A percentile compares a stretch with the other conserved stretches of the same genome.
These are phyloP conservation scores for Paradoxurus hermaphroditus DNA, from an alignment of 2,113 vertebrate species.

Conservation along the genomic window DNA sequence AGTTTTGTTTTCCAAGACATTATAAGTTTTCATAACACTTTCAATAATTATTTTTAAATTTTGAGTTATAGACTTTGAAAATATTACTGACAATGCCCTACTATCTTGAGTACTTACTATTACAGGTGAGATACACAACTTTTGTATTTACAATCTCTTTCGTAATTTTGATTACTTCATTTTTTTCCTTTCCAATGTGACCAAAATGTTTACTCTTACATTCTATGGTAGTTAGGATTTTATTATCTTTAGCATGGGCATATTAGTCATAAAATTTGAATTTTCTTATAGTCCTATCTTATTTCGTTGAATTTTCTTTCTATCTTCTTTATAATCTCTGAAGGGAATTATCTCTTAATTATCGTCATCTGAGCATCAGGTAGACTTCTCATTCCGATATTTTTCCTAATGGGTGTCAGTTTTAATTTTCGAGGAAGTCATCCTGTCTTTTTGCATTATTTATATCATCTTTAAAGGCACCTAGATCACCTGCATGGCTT, in stretches of 20 bases:
- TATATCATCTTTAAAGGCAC: constrained; percentile 86
- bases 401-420: background rate
- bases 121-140: background rate
- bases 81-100: background rate
- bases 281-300: background rate
- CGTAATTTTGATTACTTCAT: background rate
- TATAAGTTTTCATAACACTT: background rate
- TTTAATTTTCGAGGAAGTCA: background rate
- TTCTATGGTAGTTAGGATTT: background rate
- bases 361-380: background rate
- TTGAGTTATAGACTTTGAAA: background rate
- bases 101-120: background rate
- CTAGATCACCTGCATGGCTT: constrained; percentile 90
- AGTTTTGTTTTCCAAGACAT: background rate
- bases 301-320: background rate
- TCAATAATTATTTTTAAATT: background rate
- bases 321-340: background rate
- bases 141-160: background rate
- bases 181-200: background rate
- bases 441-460: background rate
- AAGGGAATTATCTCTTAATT: background rate
- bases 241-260: background rate
- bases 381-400: background rate
- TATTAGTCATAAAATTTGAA: background rate
- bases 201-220: background rate